These are phyloP conservation scores for Cheirogaleus major DNA, from an alignment of 2,797 vertebrate species.

Conservation along the genomic window DNA sequence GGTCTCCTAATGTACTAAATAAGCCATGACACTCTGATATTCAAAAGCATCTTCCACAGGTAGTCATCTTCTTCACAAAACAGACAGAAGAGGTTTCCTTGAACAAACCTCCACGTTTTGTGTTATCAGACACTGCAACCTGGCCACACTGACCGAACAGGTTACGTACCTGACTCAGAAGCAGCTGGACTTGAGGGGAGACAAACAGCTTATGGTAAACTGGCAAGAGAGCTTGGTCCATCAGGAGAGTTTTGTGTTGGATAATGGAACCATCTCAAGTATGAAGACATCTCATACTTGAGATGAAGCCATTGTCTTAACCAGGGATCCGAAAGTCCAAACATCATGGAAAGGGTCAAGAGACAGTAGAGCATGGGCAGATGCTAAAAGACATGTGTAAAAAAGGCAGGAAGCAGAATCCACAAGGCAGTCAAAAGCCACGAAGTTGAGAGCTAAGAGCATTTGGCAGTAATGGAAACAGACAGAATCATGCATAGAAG, in stretches of 20 bases:
- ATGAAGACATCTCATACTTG: not conserved
- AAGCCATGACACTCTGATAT: not conserved
- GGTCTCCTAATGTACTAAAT: not conserved
- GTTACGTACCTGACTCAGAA: not conserved
- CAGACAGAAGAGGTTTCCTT: not conserved
- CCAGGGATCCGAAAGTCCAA: not conserved
- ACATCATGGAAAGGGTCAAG: not conserved
- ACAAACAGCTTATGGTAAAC: not conserved
- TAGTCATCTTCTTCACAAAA: constrained; percentile 13
- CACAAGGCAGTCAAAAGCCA: not conserved
- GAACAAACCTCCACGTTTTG: not conserved
- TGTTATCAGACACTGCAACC: not conserved
- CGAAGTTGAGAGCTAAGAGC: not conserved
- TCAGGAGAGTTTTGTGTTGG: not conserved
- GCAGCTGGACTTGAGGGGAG: not conserved
- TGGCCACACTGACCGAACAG: not conserved
- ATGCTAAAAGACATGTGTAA: not conserved
- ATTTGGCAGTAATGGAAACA: not conserved
- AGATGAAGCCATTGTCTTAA: not conserved
- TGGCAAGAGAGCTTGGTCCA: not conserved
- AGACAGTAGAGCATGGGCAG: not conserved
- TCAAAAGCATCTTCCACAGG: not conserved
- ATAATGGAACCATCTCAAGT: not conserved
- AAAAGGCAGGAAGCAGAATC: not conserved
- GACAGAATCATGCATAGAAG: not conserved